A percentile compares a stretch with the other conserved stretches of the same genome.
These are phyloP conservation scores for Macrosteles quadrilineatus DNA, from an alignment of 1,140 invertebrate species.

Conservation along the genomic window DNA sequence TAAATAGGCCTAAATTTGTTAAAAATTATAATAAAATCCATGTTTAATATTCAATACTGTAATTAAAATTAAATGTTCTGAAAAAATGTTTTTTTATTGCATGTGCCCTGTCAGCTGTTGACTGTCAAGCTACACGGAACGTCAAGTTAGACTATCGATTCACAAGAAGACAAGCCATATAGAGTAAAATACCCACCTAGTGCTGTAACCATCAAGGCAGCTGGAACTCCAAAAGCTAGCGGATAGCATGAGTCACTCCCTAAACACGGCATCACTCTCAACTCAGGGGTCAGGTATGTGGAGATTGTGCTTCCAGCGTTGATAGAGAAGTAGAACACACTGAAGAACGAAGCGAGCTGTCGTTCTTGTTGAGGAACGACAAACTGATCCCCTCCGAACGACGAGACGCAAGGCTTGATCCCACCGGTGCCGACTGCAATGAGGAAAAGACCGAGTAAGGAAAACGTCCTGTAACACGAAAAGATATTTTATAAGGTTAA, in stretches of 20 bases:
- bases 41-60: not conserved
- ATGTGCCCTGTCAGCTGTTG: too few species aligned
- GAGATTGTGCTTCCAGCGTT: slow-evolving; percentile 91
- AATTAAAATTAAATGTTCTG: too few species aligned
- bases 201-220: slow-evolving; percentile 80
- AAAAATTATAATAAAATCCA: not conserved
- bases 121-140: too few species aligned
- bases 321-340: slow-evolving; percentile 92
- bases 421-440: slow-evolving; percentile 92
- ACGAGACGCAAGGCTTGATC: slow-evolving; percentile 96
- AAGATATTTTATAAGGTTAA: slow-evolving; percentile 8
- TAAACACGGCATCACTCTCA: slow-evolving; percentile 84
- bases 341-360: slow-evolving; percentile 85
- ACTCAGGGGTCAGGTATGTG: slow-evolving; percentile 84
- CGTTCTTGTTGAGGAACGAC: slow-evolving; percentile 72
- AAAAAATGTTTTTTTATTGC: too few species aligned
- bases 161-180: too few species aligned
- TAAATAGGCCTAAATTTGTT: not conserved
- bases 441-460: slow-evolving; percentile 75
- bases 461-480: slow-evolving; percentile 61
- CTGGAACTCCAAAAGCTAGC: slow-evolving; percentile 89
- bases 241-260: slow-evolving; percentile 81
- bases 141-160: too few species aligned
- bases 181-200: slow-evolving; percentile 69
- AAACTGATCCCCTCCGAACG: slow-evolving; percentile 98